These are phyloP conservation scores for Phymorhynchus buccinoides DNA, from an alignment of 1,140 invertebrate species.

Conservation along the genomic window DNA sequence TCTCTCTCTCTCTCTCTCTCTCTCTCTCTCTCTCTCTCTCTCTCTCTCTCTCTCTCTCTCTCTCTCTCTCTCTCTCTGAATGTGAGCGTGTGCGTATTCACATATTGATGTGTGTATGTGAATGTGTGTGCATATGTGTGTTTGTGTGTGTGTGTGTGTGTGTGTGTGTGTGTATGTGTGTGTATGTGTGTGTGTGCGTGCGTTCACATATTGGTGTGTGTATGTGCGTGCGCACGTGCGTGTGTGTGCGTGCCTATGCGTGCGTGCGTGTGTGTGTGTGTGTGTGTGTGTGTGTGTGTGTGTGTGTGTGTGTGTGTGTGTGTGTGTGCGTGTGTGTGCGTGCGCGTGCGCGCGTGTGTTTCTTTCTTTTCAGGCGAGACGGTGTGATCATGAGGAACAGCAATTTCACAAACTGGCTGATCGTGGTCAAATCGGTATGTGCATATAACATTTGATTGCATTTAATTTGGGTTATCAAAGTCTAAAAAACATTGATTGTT, in stretches of 20 bases:
- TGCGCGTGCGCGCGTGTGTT: neutral
- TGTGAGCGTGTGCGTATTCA: too few species aligned
- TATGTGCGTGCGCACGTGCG: neutral
- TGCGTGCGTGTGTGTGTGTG: neutral
- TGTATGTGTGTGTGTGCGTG: neutral
- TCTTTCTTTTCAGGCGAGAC: conserved; percentile 45
- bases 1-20: too few species aligned
- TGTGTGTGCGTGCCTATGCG: neutral
- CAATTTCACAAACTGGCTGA: conserved; percentile 59
- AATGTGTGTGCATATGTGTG: too few species aligned
- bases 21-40: too few species aligned
- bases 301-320: neutral
- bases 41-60: too few species aligned
- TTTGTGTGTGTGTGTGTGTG: too few species aligned
- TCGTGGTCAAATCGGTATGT: conserved; percentile 65
- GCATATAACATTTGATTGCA: too few species aligned
- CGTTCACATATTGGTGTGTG: neutral
- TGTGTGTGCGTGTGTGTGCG: conserved; percentile 6
- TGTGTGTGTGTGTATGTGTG: too few species aligned
- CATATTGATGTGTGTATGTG: too few species aligned
- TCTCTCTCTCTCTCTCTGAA: too few species aligned
- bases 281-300: neutral
- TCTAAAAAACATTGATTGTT: too few species aligned
- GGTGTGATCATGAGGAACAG: conserved; percentile 54
- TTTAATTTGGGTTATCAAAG: too few species aligned